phyloP scores from a whole-genome alignment of 2,888 invertebrate genomes.

The Meiosimyza platycephala region DNA sequence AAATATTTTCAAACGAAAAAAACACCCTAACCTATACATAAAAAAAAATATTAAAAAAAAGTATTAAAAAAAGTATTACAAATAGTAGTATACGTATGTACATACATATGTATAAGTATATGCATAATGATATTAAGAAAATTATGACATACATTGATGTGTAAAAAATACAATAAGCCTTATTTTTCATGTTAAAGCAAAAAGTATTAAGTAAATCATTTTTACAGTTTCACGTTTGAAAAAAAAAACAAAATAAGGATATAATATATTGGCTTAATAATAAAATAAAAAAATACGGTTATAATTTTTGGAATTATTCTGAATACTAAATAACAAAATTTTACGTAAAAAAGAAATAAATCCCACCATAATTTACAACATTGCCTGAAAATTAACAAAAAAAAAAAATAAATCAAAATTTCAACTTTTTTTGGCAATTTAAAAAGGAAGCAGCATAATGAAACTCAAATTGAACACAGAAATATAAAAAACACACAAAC shows the following conservation, averaged over 20 bases:
- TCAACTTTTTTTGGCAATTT: constrained; percentile 1
- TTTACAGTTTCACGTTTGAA: neutral
- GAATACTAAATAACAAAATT: neutral
- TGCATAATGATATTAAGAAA: no score
- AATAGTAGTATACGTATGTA: no score
- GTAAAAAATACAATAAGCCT: constrained; percentile 19
- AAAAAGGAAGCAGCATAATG: neutral
- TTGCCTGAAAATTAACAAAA: constrained; percentile 23
- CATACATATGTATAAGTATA: no score
- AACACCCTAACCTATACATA: no score
- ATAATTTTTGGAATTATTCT: neutral
- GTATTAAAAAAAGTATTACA: no score
- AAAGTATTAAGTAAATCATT: neutral
- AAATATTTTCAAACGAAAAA: no score
- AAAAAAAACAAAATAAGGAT: neutral
- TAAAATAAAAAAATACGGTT: neutral
- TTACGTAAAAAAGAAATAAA: constrained; percentile 52
- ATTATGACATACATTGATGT: neutral
- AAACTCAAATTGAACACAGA: no score
- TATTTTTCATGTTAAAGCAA: constrained; percentile 14
- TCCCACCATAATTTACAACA: constrained; percentile 67
- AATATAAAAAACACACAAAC: neutral
- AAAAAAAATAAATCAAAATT: neutral
- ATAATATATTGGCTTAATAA: neutral
- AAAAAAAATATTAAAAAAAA: no score